Conservation (phyloP, 2,113 vertebrate genomes). For the Cyprinodon brontotheroides region DNA sequence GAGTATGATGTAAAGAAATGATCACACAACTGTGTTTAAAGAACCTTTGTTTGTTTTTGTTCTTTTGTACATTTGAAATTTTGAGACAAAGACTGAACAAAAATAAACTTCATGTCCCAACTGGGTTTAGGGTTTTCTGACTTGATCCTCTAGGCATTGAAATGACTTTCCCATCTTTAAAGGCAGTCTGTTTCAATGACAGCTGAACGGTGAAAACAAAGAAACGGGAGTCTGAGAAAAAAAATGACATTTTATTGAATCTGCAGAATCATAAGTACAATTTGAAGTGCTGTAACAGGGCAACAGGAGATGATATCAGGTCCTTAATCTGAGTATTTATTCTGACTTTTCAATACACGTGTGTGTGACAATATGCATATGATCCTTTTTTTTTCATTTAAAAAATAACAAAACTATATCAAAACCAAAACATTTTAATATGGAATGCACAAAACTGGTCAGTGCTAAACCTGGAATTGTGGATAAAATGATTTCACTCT, state of each 20-base stretch:
- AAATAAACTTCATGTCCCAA: too few species aligned
- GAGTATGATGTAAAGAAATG: too few species aligned
- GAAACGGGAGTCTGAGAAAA: conserved; percentile 68
- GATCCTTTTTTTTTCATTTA: conserved; percentile 56
- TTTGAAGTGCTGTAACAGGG: conserved; percentile 79
- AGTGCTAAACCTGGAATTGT: conserved; percentile 64
- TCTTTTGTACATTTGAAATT: too few species aligned
- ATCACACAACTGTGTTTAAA: too few species aligned
- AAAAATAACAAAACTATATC: conserved; percentile 71
- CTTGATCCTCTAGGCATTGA: too few species aligned
- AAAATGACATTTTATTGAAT: conserved; percentile 83
- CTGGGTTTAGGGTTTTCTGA: too few species aligned
- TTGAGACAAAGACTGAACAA: too few species aligned
- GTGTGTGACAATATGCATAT: conserved; percentile 67
- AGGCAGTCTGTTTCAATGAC: too few species aligned
- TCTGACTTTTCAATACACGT: conserved; percentile 55
- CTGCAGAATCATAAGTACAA: conserved; percentile 79
- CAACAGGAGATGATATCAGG: conserved; percentile 74
- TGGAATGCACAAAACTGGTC: conserved; percentile 73
- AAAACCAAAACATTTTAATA: conserved; percentile 66
- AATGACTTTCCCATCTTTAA: too few species aligned
- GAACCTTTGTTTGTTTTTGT: too few species aligned
- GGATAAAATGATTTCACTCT: conserved; percentile 67
- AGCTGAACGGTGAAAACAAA: neutral
- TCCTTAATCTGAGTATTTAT: conserved; percentile 66